Evolutionary conservation across 2,797 vertebrate species (phyloP).

Genomic region (Phrynocephalus guinanensis): DNA sequence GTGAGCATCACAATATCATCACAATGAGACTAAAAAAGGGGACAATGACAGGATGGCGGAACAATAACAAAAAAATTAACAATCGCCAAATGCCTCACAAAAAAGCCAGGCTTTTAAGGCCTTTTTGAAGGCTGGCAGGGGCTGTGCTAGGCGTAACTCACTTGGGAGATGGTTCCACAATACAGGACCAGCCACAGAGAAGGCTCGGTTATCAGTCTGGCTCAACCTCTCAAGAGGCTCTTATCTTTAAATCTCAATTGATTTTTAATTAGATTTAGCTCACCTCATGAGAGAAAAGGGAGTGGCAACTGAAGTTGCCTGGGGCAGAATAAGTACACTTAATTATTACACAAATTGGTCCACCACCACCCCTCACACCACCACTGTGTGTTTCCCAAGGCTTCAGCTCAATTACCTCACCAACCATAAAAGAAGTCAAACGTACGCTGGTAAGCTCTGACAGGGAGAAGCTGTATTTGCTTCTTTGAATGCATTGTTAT

Average conservation of each 20-base stretch:
- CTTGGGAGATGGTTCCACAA: too few relatives aligned
- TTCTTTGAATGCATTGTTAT: not conserved
- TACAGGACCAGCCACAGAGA: too few relatives aligned
- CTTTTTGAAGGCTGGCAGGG: too few relatives aligned
- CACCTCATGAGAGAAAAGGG: not conserved
- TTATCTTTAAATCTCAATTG: not conserved
- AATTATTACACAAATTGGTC: slow-evolving; percentile 10
- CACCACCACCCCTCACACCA: too few relatives aligned
- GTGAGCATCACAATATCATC: too few relatives aligned
- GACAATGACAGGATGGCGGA: too few relatives aligned
- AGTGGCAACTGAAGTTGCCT: not conserved
- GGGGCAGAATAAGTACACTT: slow-evolving; percentile 6
- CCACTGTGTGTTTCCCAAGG: not conserved
- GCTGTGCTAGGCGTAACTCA: too few relatives aligned
- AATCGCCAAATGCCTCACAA: too few relatives aligned
- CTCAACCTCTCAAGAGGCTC: not conserved
- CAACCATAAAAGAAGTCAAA: slow-evolving; percentile 6
- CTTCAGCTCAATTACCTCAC: not conserved
- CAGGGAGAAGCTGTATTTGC: not conserved
- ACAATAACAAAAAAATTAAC: too few relatives aligned
- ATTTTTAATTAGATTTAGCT: not conserved
- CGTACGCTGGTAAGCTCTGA: not conserved
- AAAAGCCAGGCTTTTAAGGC: too few relatives aligned
- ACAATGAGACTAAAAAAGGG: too few relatives aligned
- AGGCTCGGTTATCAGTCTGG: too few relatives aligned